Evolutionary conservation across 2,888 invertebrate species (phyloP).

Genomic region (Hyposoter dolosus): DNA sequence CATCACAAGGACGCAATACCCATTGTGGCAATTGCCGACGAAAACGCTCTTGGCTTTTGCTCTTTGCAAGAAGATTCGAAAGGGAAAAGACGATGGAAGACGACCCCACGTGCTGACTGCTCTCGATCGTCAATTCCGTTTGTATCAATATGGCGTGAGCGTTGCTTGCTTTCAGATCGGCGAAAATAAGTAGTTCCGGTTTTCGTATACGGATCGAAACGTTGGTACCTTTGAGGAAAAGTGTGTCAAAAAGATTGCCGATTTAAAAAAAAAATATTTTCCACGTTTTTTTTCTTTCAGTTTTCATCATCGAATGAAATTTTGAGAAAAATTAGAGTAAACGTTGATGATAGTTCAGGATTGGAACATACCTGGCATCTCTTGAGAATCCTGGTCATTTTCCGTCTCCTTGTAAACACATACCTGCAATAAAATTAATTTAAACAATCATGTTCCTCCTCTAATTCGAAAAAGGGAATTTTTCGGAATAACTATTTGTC

Average conservation of each 20-base stretch:
- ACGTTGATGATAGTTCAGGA: not conserved
- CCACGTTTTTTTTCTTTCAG: not conserved
- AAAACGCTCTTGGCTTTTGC: conserved; percentile 87
- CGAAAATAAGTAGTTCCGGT: conserved; percentile 92
- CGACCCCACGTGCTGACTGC: conserved; percentile 88
- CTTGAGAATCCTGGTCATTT: conserved; percentile 38
- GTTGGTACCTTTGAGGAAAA: conserved; percentile 86
- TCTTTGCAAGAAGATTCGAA: conserved; percentile 88
- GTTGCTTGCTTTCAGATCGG: conserved; percentile 88
- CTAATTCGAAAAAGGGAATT: not conserved
- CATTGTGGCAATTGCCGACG: conserved; percentile 86
- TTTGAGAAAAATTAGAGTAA: not conserved
- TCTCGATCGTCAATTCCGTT: conserved; percentile 90
- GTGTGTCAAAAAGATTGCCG: not conserved
- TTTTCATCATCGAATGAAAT: not conserved
- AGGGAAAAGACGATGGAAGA: conserved; percentile 88
- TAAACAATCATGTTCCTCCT: not conserved
- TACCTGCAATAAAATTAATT: conserved; percentile 39
- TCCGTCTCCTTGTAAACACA: conserved; percentile 48
- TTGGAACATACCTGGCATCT: conserved; percentile 52
- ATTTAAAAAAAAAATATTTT: not conserved
- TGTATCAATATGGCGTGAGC: conserved; percentile 89
- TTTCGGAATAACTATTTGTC: not conserved
- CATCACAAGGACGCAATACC: conserved; percentile 88
- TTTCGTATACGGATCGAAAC: conserved; percentile 91